Percentiles rank a stretch among this genome's conserved stretches.
Conservation (phyloP, 2,797 vertebrate genomes). For the Notoglanidium macrostoma region DNA sequence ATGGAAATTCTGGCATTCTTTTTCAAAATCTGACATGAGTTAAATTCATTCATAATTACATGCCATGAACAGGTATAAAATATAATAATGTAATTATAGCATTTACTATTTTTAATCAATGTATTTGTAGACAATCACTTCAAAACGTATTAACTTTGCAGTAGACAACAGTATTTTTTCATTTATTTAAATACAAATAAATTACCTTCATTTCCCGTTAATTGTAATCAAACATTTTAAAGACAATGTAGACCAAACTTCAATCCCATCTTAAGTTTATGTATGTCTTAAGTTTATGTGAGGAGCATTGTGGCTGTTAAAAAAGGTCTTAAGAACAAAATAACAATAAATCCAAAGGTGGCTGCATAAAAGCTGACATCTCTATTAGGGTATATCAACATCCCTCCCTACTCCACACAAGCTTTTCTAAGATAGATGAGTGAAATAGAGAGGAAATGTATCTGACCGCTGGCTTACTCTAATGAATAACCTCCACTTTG, state of each 20-base stretch:
- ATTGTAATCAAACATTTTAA: conserved; percentile 36
- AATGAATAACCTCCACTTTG: conserved; percentile 99
- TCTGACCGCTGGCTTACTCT: conserved; percentile 98
- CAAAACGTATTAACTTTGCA: neutral
- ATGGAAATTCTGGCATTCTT: neutral
- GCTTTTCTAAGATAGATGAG: conserved; percentile 99
- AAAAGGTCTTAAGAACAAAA: conserved; percentile 99
- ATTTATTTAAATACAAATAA: neutral
- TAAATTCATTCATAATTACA: neutral
- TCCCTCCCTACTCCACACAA: conserved; percentile 94
- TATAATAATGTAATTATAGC: neutral
- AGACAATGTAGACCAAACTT: conserved; percentile 64
- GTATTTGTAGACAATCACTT: neutral
- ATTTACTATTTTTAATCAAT: neutral
- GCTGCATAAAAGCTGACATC: conserved; percentile 98
- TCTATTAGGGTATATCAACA: conserved; percentile 99
- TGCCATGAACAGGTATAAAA: neutral
- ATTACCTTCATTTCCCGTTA: conserved; percentile 20
- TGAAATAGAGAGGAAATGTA: conserved; percentile 99
- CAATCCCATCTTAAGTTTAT: conserved; percentile 74
- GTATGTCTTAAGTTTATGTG: conserved; percentile 79
- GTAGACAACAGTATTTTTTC: neutral
- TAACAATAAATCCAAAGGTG: conserved; percentile 98
- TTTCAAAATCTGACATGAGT: neutral
- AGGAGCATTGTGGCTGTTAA: conserved; percentile 85